phyloP scores from a whole-genome alignment of 2,797 vertebrate species.

The Molossus alvarezi region DNA sequence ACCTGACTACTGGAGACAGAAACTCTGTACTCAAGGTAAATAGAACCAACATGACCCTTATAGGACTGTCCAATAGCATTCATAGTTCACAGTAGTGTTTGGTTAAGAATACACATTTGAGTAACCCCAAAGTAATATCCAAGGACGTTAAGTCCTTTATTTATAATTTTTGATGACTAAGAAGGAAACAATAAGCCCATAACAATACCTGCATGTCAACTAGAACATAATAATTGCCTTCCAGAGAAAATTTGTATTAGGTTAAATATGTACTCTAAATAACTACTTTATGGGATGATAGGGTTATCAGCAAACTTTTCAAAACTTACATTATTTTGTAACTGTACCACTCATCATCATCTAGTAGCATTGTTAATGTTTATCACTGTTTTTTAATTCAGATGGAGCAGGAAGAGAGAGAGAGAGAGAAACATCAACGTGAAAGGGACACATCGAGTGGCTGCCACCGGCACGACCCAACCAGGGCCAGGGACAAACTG shows the following conservation, averaged over 20 bases:
- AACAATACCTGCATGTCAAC: neutral
- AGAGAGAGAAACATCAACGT: no score
- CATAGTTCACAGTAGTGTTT: neutral
- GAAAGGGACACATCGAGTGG: no score
- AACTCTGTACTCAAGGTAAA: neutral
- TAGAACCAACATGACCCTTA: neutral
- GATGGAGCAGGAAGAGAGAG: no score
- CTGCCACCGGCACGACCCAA: no score
- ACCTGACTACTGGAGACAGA: neutral
- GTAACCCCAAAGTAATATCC: neutral
- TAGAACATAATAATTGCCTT: neutral
- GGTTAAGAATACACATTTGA: neutral
- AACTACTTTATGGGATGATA: neutral
- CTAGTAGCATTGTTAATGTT: neutral
- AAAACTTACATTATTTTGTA: constrained; percentile 11
- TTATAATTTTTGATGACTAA: constrained; percentile 25
- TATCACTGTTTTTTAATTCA: neutral
- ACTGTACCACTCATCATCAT: neutral
- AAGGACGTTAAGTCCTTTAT: neutral
- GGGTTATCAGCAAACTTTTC: neutral
- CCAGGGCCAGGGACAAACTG: no score
- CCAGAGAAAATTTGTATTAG: neutral
- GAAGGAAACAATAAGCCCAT: neutral
- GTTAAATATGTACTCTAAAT: neutral
- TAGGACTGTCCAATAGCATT: neutral